phyloP scores from a whole-genome alignment of 2,113 vertebrate species.

The Apus apus region DNA sequence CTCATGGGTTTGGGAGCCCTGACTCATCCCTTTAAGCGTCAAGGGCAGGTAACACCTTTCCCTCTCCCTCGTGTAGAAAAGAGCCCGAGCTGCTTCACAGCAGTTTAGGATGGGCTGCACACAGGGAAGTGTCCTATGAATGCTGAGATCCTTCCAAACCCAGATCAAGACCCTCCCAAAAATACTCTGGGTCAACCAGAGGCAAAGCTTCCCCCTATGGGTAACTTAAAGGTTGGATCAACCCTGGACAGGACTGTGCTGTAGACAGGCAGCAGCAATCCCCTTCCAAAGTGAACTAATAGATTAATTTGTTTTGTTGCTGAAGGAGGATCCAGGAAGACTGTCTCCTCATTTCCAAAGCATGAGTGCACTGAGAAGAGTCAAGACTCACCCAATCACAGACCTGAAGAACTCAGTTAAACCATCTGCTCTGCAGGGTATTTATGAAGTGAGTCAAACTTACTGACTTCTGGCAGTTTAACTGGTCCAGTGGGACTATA shows the following conservation, averaged over 20 bases:
- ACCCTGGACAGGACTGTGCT: background rate
- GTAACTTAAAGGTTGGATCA: background rate
- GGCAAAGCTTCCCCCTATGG: background rate
- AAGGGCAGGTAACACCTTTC: background rate
- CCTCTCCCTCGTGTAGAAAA: background rate
- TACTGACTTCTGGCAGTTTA: background rate
- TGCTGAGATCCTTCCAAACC: background rate
- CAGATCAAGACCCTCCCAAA: background rate
- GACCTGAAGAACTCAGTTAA: background rate
- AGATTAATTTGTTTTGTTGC: background rate
- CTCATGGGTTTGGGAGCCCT: background rate
- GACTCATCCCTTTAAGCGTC: background rate
- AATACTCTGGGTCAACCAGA: background rate
- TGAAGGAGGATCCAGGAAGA: background rate
- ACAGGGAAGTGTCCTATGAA: background rate
- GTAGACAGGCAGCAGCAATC: background rate
- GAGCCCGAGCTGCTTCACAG: background rate
- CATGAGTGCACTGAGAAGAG: background rate
- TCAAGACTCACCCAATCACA: background rate
- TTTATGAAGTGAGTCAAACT: background rate
- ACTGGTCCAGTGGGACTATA: background rate
- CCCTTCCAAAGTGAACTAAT: background rate
- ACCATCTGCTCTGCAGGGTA: background rate
- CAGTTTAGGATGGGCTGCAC: background rate
- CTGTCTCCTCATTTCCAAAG: background rate